Conservation (phyloP, 2,113 vertebrate genomes). For the Micronycteris hirsuta region DNA sequence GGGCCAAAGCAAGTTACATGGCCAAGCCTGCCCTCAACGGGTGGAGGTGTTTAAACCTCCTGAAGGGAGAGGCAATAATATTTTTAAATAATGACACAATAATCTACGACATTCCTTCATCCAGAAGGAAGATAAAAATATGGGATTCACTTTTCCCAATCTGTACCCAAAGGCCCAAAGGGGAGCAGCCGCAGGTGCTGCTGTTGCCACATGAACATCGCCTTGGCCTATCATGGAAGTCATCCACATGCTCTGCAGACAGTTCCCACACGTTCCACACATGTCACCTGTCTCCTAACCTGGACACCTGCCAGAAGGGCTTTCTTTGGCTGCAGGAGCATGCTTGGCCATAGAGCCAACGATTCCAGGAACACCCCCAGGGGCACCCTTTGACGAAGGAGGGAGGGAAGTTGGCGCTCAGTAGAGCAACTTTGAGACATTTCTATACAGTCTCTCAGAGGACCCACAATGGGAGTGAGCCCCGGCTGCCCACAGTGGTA, state of each 20-base stretch:
- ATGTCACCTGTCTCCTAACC: neutral
- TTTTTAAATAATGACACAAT: neutral
- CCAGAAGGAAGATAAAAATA: neutral
- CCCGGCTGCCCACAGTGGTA: neutral
- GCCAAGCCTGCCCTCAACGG: neutral
- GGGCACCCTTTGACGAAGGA: neutral
- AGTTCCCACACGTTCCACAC: neutral
- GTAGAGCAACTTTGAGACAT: neutral
- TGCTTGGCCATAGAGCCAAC: neutral
- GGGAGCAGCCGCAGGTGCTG: neutral
- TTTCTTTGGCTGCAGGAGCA: neutral
- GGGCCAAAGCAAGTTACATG: neutral
- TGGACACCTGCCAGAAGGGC: neutral
- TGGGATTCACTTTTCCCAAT: neutral
- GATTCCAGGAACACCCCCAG: neutral
- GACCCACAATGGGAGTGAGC: neutral
- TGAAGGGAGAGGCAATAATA: neutral
- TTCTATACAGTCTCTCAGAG: neutral
- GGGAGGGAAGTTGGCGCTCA: neutral
- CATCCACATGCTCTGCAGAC: neutral
- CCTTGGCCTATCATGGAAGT: neutral
- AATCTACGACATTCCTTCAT: neutral
- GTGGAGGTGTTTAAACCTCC: neutral
- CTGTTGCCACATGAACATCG: accelerated
- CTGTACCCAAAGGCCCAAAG: neutral